These are phyloP conservation scores for Lerista edwardsae DNA, from an alignment of 2,797 vertebrate species.

Conservation along the genomic window DNA sequence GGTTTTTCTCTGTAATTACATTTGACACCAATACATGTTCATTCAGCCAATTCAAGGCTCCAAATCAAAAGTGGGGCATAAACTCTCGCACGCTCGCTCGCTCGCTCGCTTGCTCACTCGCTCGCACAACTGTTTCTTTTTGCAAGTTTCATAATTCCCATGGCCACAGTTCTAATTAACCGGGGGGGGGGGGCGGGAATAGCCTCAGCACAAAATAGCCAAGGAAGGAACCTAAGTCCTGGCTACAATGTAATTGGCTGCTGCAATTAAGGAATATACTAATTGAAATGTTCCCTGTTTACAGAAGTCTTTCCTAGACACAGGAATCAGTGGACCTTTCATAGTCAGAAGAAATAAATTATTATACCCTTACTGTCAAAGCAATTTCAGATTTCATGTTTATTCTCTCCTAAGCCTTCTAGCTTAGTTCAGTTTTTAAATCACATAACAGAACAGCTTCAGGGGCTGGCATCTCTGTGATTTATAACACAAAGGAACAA, in stretches of 20 bases:
- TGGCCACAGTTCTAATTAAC: not conserved
- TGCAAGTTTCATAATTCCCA: constrained; percentile 16
- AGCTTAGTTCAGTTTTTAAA: constrained; percentile 67
- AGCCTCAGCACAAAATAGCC: not conserved
- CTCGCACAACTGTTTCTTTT: constrained; percentile 4
- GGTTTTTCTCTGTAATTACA: constrained; percentile 35
- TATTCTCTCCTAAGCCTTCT: constrained; percentile 57
- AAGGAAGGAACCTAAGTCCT: constrained; percentile 7
- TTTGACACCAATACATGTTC: constrained; percentile 35
- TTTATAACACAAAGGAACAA: constrained; percentile 69
- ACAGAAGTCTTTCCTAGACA: constrained; percentile 42
- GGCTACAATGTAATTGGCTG: not conserved
- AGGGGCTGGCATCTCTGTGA: constrained; percentile 54
- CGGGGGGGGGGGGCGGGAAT: not conserved
- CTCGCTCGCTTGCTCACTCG: constrained; percentile 4
- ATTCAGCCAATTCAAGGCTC: constrained; percentile 44
- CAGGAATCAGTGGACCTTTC: constrained; percentile 48
- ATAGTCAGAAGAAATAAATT: constrained; percentile 62
- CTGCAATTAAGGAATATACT: constrained; percentile 39
- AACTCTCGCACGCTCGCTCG: not conserved
- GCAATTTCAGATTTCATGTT: constrained; percentile 57
- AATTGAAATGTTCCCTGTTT: constrained; percentile 39
- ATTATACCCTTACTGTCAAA: constrained; percentile 62
- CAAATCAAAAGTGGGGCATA: not conserved
- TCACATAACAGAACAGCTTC: constrained; percentile 65